phyloP scores from a whole-genome alignment of 1,140 invertebrate genomes.

The Sesamia nonagrioides region DNA sequence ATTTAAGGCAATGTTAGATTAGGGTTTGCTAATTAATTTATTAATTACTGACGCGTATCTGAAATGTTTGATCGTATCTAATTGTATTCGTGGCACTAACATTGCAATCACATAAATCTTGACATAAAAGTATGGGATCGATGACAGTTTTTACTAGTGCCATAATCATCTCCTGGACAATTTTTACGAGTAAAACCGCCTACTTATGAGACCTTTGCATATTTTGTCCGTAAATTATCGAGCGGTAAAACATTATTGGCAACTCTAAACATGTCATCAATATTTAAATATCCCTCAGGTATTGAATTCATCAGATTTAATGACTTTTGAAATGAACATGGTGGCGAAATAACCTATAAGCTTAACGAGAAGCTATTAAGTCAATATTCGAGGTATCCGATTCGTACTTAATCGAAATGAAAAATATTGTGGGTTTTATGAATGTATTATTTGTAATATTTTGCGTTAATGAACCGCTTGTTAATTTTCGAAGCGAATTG shows the following conservation, averaged over 20 bases:
- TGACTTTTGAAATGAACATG: neutral
- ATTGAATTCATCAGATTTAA: neutral
- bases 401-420: neutral
- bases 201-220: too few species aligned
- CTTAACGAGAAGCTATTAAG: neutral
- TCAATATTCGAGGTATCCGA: neutral
- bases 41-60: too few species aligned
- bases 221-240: neutral
- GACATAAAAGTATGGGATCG: too few species aligned
- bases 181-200: too few species aligned
- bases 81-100: too few species aligned
- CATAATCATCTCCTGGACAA: too few species aligned
- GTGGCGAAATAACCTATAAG: neutral
- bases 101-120: too few species aligned
- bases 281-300: neutral
- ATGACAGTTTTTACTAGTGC: too few species aligned
- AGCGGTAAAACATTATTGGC: neutral
- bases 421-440: neutral
- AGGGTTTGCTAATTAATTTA: too few species aligned
- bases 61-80: too few species aligned
- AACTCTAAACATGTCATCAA: neutral
- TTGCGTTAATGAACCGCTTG: neutral
- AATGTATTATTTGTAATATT: neutral
- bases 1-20: too few species aligned
- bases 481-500: neutral